Evolutionary conservation across 1,140 invertebrate genomes (phyloP).

Genomic region (Holcopasites calliopsidis): DNA sequence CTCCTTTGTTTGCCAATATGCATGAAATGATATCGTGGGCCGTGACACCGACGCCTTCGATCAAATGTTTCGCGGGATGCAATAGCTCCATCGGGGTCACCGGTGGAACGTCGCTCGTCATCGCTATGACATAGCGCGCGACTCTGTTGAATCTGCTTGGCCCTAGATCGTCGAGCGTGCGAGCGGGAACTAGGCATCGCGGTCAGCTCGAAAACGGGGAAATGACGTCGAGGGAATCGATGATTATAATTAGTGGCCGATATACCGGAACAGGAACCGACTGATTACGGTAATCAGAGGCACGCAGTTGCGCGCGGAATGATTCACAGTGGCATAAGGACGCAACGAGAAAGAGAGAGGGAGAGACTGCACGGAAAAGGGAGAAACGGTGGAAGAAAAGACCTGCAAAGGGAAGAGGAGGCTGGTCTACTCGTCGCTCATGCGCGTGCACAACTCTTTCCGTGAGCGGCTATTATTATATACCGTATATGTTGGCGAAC

Average conservation of each 20-base stretch:
- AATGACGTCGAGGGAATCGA: constrained; percentile 59
- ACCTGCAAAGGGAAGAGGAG: constrained; percentile 75
- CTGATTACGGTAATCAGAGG: constrained; percentile 65
- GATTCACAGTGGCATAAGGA: constrained; percentile 61
- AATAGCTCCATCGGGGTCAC: too few relatives aligned
- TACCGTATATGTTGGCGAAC: constrained; percentile 61
- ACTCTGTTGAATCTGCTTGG: constrained; percentile 42
- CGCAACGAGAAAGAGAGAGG: not conserved
- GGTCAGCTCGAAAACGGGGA: constrained; percentile 51
- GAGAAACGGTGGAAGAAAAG: constrained; percentile 22
- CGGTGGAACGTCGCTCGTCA: too few relatives aligned
- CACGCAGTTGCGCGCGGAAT: constrained; percentile 65
- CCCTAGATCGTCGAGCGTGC: constrained; percentile 41
- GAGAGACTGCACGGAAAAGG: not conserved
- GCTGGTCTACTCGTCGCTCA: constrained; percentile 37
- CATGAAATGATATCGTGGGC: constrained; percentile 22
- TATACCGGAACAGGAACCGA: constrained; percentile 65
- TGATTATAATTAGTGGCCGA: constrained; percentile 66
- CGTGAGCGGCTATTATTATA: constrained; percentile 64
- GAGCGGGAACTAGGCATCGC: not conserved
- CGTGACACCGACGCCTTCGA: not conserved
- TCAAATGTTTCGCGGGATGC: not conserved
- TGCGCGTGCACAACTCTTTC: constrained; percentile 63
- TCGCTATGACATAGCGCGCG: too few relatives aligned
- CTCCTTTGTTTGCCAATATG: not conserved